phyloP scores from a whole-genome alignment of 1,140 invertebrate species.

The Achroia grisella region DNA sequence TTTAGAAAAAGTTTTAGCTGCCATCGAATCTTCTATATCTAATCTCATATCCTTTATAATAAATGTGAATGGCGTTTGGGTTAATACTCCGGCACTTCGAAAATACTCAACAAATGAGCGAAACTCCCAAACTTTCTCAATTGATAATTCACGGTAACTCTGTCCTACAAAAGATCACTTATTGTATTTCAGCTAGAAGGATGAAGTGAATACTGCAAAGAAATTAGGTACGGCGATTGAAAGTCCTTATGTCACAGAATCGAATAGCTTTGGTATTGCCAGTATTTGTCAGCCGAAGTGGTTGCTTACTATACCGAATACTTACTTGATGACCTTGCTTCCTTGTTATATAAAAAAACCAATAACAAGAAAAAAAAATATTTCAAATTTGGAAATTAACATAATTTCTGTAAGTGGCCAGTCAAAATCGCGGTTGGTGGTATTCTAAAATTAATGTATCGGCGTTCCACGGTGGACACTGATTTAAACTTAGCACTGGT shows the following conservation, averaged over 20 bases:
- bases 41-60: not conserved
- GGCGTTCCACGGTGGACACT: conserved; percentile 9
- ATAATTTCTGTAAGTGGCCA: conserved; percentile 7
- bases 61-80: too few relatives aligned
- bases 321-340: not conserved
- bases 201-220: too few relatives aligned
- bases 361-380: not conserved
- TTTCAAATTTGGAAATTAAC: conserved; percentile 4
- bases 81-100: not conserved
- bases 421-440: conserved; percentile 6
- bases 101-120: not conserved
- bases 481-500: conserved; percentile 14
- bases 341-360: not conserved
- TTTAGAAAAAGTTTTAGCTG: conserved; percentile 17
- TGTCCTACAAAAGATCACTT: too few relatives aligned
- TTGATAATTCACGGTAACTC: too few relatives aligned
- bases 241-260: too few relatives aligned
- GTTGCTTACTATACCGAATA: too few relatives aligned
- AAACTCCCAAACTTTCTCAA: not conserved
- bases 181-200: too few relatives aligned
- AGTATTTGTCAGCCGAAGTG: too few relatives aligned
- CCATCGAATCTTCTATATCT: conserved; percentile 24
- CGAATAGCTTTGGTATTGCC: too few relatives aligned
- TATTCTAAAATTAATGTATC: conserved; percentile 5
- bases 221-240: too few relatives aligned